A percentile compares a stretch with the other conserved stretches of the same genome.
Evolutionary conservation across 2,888 invertebrate species (phyloP).

Genomic region (Rapana venosa): DNA sequence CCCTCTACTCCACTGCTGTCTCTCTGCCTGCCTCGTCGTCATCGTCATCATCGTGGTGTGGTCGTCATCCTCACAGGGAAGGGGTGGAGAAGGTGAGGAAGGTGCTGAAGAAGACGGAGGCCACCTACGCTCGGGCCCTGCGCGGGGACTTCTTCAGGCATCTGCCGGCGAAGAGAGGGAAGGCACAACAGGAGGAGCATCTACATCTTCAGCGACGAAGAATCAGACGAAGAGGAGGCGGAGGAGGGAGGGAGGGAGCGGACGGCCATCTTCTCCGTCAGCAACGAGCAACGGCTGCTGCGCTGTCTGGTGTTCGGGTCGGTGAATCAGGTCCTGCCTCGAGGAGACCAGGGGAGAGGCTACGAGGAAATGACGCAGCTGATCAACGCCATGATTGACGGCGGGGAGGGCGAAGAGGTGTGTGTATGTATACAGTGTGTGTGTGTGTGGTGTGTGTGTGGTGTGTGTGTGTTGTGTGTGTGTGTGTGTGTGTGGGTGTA

Average conservation of each 20-base stretch:
- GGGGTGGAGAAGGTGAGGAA: too few species aligned
- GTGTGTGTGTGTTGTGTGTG: too few species aligned
- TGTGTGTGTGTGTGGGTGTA: too few species aligned
- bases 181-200: too few species aligned
- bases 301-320: constrained; percentile 77
- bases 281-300: constrained; percentile 72
- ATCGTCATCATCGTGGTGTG: neutral
- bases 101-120: too few species aligned
- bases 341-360: constrained; percentile 67
- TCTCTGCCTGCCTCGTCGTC: neutral
- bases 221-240: neutral
- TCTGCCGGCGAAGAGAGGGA: too few species aligned
- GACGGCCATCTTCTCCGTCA: constrained; percentile 64
- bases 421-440: too few species aligned
- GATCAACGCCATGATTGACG: constrained; percentile 72
- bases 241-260: neutral
- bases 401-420: constrained; percentile 67
- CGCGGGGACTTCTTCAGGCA: too few species aligned
- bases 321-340: constrained; percentile 70
- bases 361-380: constrained; percentile 57
- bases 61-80: too few species aligned
- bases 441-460: too few species aligned
- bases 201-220: neutral
- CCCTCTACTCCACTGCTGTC: neutral
- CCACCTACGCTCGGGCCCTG: too few species aligned